Base-by-base conservation (phyloP, 92 coral and sea anemone species). In the Pocillopora grandis region DNA sequence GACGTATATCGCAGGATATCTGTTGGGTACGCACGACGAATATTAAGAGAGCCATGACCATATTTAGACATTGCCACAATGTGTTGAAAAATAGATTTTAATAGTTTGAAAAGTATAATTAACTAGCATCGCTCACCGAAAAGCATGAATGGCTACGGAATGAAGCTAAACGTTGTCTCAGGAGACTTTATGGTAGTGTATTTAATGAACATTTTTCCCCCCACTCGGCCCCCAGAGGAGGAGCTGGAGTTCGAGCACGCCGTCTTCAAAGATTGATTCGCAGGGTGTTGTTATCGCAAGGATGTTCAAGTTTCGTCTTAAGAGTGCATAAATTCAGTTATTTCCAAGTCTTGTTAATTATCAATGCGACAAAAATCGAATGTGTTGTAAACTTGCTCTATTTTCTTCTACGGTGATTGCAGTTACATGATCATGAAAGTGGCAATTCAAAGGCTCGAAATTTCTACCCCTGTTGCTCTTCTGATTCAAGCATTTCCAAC, bases 401-500 rank as follows among this genome's bases (percentile, higher is more conserved):
- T 63, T 63, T 63, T 14, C 5, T 63, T 18, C 75, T 33, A 70
- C 56, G 55, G 21, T 70, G 56, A 70, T 70, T 70, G 55, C 75
- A 17, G 80, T 76, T 76, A 61, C 68, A 76, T 76, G 80, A 58
- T 27, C 52, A 33, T 13, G 69, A 76, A 70, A 70, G 19, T 21
- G 42, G 52, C 57, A 63, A 62, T 0, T 27, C 36, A 63, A 77
- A 77, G 72, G 19, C 82, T 78, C 82, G 82, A 78, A 64, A 62
- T 64, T 33, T 78, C 82, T 78, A 78, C 72, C 82, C 82, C 71
- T 78, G 72, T 63, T 64, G 72, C 82, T 78, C 82, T 64, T 78
- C 82, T 78, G 82, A 78, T 78, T 78, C 82, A 78, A 78, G 82
- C 82, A 78, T 78, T 64, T 78, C 82, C 82, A 78, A 78, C 82